Evolutionary conservation across 2,797 vertebrate genomes (phyloP), one percentile per base, ranked within the genome.

Genomic region (Chelon auratus): DNA sequence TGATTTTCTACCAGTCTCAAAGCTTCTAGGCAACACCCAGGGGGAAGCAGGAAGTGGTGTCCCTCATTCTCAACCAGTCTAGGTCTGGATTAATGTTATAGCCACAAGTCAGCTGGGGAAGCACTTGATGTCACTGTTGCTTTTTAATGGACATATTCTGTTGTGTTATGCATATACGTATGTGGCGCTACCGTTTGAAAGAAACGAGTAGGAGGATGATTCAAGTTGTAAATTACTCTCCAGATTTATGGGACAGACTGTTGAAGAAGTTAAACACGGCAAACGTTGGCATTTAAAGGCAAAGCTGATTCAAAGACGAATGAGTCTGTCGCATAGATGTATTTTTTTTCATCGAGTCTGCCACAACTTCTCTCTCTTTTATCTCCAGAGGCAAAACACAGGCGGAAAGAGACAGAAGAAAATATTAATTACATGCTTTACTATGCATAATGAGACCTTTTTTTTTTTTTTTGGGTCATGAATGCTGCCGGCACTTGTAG

Each of bases 381-480:
- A 26, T 62, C 0, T 15, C 58, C 61, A 3, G 50, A 64, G 26
- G 71, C 45, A 75, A 51, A 50, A 51, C 62, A 39, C n/a, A 52
- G 6, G 24, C 47, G 62, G 22, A 82, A 72, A 68, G 56, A 75
- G 26, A 68, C 50, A 14, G 43, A 71, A 60, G 47, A 20, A 62
- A 65, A 51, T 63, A 78, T 71, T 76, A 84, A 88, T 81, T 78
- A 85, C 22, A 72, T 43, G 62, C 65, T 58, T 36, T 36, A 57
- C 67, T 71, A 36, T 79, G 72, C 39, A 69, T 85, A 77, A 77
- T 84, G 65, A 68, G 56, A 61, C 56, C 48, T 60, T 22, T 24
- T 79, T 75, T 57, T 22, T 22, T 55, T 33, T 33, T 33, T 33
- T 33, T 33, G 30, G 67, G 68, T 69, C 43, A 18, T 78, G 77